Evolutionary conservation across 2,797 vertebrate species (phyloP), one percentile per base, ranked within the genome.

Genomic region (Falco concolor): DNA sequence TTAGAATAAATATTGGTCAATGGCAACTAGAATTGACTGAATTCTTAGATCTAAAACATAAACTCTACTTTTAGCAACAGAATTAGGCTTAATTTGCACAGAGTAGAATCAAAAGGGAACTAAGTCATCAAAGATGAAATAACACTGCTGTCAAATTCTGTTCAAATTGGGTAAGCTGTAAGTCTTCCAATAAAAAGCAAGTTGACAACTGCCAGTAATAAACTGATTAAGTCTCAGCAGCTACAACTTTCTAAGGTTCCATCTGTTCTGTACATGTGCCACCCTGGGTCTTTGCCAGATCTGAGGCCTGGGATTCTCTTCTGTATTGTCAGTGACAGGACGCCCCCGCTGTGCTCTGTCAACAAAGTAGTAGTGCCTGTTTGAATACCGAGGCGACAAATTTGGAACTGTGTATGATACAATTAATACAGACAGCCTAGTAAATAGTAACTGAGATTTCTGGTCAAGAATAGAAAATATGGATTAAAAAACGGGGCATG

Each of bases 141-240:
- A 88, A 65, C 23, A 57, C 10, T 47, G 36, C 17, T 75, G 67
- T 47, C 83, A 81, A 93, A 75, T 83, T 87, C 90, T 93, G 34
- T 88, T 91, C 57, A 86, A 86, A 78, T 12, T 6, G 20, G 54
- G 59, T 38, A 81, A 86, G 45, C n/a, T 75, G 5, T 61, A 96
- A 75, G 38, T 44, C 50, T 61, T 72, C 42, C 47, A 90, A 95
- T 23, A 88, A 81, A 87, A 94, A 77, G 14, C 0, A 0, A 94
- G 60, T 59, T 88, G 61, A 86, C 24, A 69, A 30, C 44, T 82
- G 57, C 42, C 76, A 94, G 57, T 13, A 95, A 72, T 84, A 91
- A 93, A 95, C 53, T 69, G 76, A 93, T 86, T 81, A 93, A 86
- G 50, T 40, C 45, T 88, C 36, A 81, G 69, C 60, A 90, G 65